These are phyloP conservation scores for Aphidius gifuensis DNA, from an alignment of 1,140 invertebrate genomes.

Conservation along the genomic window DNA sequence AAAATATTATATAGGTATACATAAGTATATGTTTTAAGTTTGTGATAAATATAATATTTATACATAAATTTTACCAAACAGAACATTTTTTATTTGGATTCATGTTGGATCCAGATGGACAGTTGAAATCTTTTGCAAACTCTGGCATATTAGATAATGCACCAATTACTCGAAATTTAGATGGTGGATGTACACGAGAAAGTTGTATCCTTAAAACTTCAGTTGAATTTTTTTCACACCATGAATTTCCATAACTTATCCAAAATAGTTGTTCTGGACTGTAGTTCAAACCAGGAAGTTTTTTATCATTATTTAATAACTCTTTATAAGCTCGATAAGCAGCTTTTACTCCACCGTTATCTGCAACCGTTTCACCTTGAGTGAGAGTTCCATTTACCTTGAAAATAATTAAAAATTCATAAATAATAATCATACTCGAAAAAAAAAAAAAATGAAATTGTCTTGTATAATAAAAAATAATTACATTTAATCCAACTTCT, in stretches of 20 bases:
- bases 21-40: no score
- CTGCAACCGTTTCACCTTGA: neutral
- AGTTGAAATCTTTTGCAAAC: conserved; percentile 22
- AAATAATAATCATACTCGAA: no score
- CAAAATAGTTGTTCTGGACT: conserved; percentile 8
- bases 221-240: neutral
- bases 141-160: conserved; percentile 21
- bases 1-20: no score
- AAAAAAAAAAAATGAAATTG: no score
- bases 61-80: neutral
- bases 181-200: neutral
- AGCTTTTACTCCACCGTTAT: neutral
- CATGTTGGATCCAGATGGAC: conserved; percentile 20
- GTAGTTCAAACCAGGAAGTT: neutral
- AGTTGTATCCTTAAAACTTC: neutral
- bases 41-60: no score
- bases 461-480: no score
- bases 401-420: no score
- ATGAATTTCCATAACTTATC: neutral
- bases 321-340: neutral
- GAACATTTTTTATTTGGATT: conserved; percentile 21
- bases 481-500: no score
- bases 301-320: neutral
- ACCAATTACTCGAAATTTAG: conserved; percentile 15
- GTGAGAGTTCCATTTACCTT: no score